Percentiles rank a stretch among this genome's conserved stretches.
Evolutionary conservation across 2,888 invertebrate species (phyloP).

Genomic region (Heliconius hortense): DNA sequence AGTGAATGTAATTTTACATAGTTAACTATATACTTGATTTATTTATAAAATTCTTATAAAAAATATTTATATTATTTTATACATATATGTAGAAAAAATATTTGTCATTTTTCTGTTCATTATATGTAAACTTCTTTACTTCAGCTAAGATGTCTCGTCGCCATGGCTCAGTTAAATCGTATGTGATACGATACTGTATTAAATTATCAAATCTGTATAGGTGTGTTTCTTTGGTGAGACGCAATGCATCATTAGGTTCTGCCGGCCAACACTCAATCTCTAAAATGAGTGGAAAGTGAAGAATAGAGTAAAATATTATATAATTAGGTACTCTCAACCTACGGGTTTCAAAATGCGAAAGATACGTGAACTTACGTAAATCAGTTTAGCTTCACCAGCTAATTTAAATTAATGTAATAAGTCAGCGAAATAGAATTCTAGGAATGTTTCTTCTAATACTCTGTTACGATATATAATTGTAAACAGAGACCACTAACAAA

Average conservation of each 20-base stretch:
- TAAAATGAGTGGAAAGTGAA: not conserved
- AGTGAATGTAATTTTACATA: not conserved
- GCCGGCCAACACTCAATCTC: not conserved
- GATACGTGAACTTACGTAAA: conserved; percentile 4
- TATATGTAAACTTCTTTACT: too few relatives aligned
- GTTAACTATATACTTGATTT: not conserved
- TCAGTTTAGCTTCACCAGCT: conserved; percentile 8
- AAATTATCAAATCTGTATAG: too few relatives aligned
- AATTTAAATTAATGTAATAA: conserved; percentile 21
- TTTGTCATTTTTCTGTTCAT: too few relatives aligned
- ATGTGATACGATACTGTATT: not conserved
- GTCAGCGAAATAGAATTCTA: conserved; percentile 16
- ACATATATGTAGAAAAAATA: too few relatives aligned
- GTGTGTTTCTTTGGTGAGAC: not conserved
- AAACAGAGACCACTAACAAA: conserved; percentile 24
- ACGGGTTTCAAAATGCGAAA: not conserved
- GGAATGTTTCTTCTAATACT: conserved; percentile 20
- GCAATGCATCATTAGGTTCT: not conserved
- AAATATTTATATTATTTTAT: too few relatives aligned
- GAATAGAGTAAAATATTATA: not conserved
- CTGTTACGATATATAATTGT: conserved; percentile 3
- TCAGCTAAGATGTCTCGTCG: not conserved
- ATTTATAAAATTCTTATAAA: too few relatives aligned
- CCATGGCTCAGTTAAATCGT: not conserved
- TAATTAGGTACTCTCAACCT: not conserved